Base-by-base conservation (phyloP, 2,888 invertebrate species). In the Linnaemya tessellans region DNA sequence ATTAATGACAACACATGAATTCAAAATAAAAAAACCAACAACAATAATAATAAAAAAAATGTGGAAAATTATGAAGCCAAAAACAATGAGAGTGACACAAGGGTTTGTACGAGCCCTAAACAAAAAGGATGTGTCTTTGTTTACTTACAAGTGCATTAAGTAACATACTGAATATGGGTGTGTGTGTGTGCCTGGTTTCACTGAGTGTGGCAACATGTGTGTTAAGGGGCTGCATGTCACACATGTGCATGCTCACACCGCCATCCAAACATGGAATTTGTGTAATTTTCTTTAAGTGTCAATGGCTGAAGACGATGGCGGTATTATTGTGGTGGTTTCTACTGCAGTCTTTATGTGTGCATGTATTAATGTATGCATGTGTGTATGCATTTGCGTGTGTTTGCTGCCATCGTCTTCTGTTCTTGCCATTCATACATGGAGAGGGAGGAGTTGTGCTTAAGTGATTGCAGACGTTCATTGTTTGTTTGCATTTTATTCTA, bases 381-480 rank as follows among this genome's bases (percentile, higher is more conserved):
- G 54, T 58, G 13, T 64, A 49, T 20, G 68, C 51, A 13, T 67
- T 15, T 67, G 49, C 11, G 56, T 51, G 46, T 56, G 65, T 64
- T 43, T 73, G 41, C 22, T 60, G 60, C 11, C 7, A 38, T 38
- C 2, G 62, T 25, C 79, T 77, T 79, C 84, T 73, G 75, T 56
- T 84, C 65, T 70, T 81, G 74, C 65, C 84, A 67, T 74, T 22
- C 43, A 60, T 67, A 84, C 77, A 86, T 80, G 80, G 85, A 84
- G 86, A 73, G 77, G 86, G 86, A 86, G 85, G 85, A 85, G 85
- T 85, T 85, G 82, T 82, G 84, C 85, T 87, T 86, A 87, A 87
- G 86, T 87, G 87, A 86, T 87, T 87, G 87, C 86, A 86, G 86
- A 84, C 86, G 82, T 86, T 84, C 84, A 84, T 86, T 87, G 80